A percentile compares a stretch with the other conserved stretches of the same genome.
These are phyloP conservation scores for Capitella teleta DNA, from an alignment of 1,140 invertebrate species.

Conservation along the genomic window DNA sequence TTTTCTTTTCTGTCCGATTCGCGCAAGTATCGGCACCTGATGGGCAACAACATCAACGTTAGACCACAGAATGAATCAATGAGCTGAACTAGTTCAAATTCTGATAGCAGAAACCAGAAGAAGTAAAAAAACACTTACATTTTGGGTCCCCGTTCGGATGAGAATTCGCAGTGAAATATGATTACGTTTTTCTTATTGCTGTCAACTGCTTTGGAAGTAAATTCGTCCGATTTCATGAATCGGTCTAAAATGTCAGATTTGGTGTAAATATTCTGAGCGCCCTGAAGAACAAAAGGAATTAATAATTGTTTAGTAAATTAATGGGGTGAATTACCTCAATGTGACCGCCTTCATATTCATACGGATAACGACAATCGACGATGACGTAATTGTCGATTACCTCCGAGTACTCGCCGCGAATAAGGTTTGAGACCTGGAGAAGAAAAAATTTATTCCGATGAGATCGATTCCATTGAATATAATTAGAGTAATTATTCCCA, in stretches of 20 bases:
- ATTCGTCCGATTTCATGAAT: background rate
- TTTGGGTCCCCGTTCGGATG: conserved; percentile 82
- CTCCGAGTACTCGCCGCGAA: conserved; percentile 26
- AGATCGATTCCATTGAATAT: no score
- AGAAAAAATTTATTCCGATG: no score
- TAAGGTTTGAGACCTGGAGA: conserved; percentile 22
- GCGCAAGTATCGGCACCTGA: conserved; percentile 70
- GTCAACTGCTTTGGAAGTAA: no score
- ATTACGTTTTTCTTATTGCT: conserved; percentile 50
- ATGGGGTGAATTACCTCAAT: no score
- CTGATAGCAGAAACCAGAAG: no score
- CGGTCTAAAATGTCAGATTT: background rate
- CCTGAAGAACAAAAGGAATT: no score
- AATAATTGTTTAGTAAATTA: no score
- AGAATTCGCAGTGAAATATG: conserved; percentile 98
- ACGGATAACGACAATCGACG: conserved; percentile 71
- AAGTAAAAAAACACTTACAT: no score
- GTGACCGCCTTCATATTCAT: conserved; percentile 91
- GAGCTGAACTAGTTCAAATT: no score
- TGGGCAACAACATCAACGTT: no score
- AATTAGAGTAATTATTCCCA: no score
- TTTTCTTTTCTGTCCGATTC: conserved; percentile 71
- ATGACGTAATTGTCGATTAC: conserved; percentile 31
- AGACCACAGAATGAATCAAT: no score
- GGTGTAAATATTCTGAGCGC: background rate